Conservation (phyloP, 1,140 invertebrate genomes). For the Heliconius melpomene region DNA sequence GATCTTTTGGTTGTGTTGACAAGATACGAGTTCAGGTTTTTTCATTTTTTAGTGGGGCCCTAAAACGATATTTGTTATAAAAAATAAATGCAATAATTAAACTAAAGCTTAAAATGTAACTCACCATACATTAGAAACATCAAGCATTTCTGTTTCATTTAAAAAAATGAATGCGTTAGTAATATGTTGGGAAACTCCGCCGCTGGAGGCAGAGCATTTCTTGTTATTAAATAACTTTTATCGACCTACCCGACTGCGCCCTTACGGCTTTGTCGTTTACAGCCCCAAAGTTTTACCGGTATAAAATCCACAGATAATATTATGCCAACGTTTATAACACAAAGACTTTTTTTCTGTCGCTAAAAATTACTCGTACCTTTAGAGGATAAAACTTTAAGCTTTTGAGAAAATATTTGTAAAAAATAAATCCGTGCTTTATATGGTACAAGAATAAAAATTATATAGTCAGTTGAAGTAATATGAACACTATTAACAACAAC, state of each 20-base stretch:
- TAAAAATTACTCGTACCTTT: conserved; percentile 4
- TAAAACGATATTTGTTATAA: no score
- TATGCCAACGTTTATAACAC: conserved; percentile 1
- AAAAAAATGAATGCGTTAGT: background rate
- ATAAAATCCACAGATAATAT: conserved; percentile 30
- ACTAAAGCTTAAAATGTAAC: background rate
- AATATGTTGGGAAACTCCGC: background rate
- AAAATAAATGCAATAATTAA: no score
- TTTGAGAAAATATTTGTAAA: background rate
- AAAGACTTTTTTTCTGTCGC: conserved; percentile 8
- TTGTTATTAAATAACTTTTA: conserved; percentile 76
- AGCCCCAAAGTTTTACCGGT: conserved; percentile 31
- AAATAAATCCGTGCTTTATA: background rate
- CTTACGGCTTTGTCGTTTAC: conserved; percentile 27
- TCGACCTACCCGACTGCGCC: conserved; percentile 48
- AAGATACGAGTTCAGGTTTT: no score
- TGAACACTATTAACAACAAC: no score
- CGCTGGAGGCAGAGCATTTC: conserved; percentile 51
- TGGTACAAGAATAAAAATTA: background rate
- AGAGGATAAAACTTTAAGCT: conserved; percentile 2
- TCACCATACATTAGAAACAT: background rate
- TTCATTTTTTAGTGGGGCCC: no score
- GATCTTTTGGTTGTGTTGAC: no score
- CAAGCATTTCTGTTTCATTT: background rate
- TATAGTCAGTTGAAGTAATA: no score